Evolutionary conservation across 2,888 invertebrate species (phyloP).

Genomic region (Pomacea canaliculata): DNA sequence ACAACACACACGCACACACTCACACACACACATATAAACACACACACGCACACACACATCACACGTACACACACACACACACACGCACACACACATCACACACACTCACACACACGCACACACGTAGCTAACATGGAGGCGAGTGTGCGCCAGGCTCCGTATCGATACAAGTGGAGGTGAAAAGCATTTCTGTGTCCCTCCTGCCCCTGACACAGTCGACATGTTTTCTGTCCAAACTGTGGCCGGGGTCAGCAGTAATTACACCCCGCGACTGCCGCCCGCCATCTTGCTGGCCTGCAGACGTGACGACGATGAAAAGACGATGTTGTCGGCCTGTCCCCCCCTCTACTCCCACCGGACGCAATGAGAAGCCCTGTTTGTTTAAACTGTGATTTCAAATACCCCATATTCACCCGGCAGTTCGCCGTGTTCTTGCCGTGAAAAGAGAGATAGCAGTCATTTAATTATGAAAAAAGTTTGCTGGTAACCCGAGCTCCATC

Average conservation of each 20-base stretch:
- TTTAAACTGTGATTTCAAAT: too few relatives aligned
- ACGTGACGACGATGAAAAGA: background rate
- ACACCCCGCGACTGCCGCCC: background rate
- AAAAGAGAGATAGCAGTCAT: too few relatives aligned
- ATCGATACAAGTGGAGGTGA: background rate
- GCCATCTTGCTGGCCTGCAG: background rate
- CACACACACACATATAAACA: background rate
- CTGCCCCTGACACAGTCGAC: background rate
- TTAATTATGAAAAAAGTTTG: too few relatives aligned
- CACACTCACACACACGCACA: slow-evolving; percentile 6
- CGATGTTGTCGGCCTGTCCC: background rate
- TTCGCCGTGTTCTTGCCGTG: too few relatives aligned
- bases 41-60: background rate
- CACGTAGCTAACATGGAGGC: background rate
- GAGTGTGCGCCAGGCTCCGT: background rate
- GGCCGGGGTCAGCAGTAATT: background rate
- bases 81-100: slow-evolving; percentile 2
- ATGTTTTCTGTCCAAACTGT: slow-evolving; percentile 8
- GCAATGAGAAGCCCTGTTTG: too few relatives aligned
- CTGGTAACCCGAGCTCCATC: too few relatives aligned
- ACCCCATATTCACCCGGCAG: too few relatives aligned
- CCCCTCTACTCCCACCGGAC: too few relatives aligned
- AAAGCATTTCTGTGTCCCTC: slow-evolving; percentile 7
- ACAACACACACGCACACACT: background rate
- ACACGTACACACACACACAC: background rate